These are phyloP conservation scores for Ommatoiulus sabulosus DNA, from an alignment of 2,888 invertebrate genomes.

Conservation along the genomic window DNA sequence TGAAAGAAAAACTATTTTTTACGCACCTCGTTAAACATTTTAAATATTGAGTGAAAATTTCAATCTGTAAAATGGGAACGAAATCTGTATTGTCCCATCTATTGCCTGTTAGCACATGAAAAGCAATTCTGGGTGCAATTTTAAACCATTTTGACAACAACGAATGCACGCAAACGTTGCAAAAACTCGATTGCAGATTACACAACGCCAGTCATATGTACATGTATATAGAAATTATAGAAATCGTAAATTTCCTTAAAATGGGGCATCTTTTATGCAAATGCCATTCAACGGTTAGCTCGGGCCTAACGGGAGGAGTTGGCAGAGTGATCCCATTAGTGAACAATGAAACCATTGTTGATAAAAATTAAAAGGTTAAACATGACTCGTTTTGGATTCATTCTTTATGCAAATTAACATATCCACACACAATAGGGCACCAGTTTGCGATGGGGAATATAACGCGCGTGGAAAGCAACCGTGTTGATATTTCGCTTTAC, in stretches of 20 bases:
- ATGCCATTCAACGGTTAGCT: background rate
- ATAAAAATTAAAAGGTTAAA: conserved; percentile 27
- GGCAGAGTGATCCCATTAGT: background rate
- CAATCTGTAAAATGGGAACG: background rate
- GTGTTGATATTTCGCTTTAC: background rate
- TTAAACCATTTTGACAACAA: background rate
- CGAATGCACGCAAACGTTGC: background rate
- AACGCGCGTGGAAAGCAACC: background rate
- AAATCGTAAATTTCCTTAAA: background rate
- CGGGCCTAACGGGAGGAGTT: background rate
- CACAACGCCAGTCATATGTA: no score
- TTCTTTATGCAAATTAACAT: conserved; percentile 36
- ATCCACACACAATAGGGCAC: background rate
- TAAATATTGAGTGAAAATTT: background rate
- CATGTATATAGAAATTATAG: background rate
- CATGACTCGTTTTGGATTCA: background rate
- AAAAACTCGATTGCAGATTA: no score
- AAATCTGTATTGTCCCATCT: background rate
- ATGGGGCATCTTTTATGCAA: background rate
- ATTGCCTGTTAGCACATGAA: background rate
- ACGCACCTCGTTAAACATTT: background rate
- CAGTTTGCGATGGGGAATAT: background rate
- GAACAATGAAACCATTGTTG: conserved; percentile 20
- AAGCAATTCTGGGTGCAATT: background rate
- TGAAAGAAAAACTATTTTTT: background rate